Evolutionary conservation across 2,113 vertebrate genomes (phyloP).

Genomic region (Elephas maximus): DNA sequence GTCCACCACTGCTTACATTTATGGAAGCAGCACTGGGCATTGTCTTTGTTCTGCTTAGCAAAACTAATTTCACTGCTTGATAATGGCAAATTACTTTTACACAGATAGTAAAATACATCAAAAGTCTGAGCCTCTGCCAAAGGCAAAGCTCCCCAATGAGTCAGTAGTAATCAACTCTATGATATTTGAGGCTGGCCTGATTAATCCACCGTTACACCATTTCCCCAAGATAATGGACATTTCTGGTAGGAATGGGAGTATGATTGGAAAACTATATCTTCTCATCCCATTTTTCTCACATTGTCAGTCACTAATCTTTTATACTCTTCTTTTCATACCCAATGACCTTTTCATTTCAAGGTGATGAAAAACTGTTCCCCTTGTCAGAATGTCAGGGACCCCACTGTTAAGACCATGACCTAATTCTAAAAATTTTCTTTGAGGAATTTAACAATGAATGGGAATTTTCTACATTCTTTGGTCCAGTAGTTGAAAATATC

Average conservation of each 20-base stretch:
- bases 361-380: not conserved
- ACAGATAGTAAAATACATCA: not conserved
- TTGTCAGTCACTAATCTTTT: not conserved
- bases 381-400: not conserved
- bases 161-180: not conserved
- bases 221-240: not conserved
- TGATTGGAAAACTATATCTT: not conserved
- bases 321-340: not conserved
- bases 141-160: not conserved
- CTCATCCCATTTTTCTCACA: not conserved
- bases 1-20: not conserved
- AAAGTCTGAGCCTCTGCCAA: not conserved
- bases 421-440: not conserved
- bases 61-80: slow-evolving; percentile 25
- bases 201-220: not conserved
- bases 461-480: not conserved
- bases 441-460: not conserved
- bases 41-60: slow-evolving; percentile 46
- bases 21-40: not conserved
- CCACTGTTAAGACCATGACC: not conserved
- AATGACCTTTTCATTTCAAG: not conserved
- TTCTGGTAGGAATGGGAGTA: not conserved
- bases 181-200: not conserved
- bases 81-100: slow-evolving; percentile 46
- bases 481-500: not conserved